Percentiles rank a stretch among this genome's conserved stretches.
phyloP scores from a whole-genome alignment of 2,797 vertebrate species.

The Pangasius macronema region DNA sequence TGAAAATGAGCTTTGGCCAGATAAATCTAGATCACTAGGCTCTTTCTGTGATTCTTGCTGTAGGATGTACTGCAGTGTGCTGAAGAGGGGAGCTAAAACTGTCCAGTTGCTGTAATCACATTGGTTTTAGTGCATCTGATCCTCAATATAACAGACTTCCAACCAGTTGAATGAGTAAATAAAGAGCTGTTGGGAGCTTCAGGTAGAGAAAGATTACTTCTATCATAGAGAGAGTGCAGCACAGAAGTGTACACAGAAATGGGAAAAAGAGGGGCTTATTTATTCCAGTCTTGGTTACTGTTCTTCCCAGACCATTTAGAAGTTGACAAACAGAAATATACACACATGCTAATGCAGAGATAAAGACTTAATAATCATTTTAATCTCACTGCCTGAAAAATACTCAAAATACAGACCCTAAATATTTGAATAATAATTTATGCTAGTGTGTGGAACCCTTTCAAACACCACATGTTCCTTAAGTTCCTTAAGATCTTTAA shows the following conservation, averaged over 20 bases:
- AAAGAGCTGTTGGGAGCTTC: constrained; percentile 82
- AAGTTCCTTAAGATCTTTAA: not conserved
- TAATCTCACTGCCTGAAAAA: not conserved
- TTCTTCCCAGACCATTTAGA: constrained; percentile 52
- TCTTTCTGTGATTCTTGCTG: constrained; percentile 1
- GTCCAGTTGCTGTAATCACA: constrained; percentile 85
- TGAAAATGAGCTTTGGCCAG: not conserved
- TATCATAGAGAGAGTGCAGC: constrained; percentile 68
- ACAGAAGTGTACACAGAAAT: constrained; percentile 76
- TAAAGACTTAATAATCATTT: not conserved
- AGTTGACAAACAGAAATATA: constrained; percentile 3
- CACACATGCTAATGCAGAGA: not conserved
- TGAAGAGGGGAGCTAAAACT: constrained; percentile 76
- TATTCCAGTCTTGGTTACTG: constrained; percentile 54
- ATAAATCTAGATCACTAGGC: not conserved
- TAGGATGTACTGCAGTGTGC: constrained; percentile 28
- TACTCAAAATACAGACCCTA: not conserved
- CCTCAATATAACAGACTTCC: constrained; percentile 87
- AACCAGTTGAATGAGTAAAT: constrained; percentile 88
- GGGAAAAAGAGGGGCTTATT: constrained; percentile 70
- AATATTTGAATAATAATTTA: not conserved
- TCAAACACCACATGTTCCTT: not conserved
- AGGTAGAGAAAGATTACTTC: constrained; percentile 82
- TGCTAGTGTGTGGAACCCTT: not conserved
- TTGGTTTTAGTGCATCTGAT: constrained; percentile 87